Evolutionary conservation across 2,888 invertebrate genomes (phyloP), one percentile per base, ranked within the genome.

Genomic region (Campoplex capitator): DNA sequence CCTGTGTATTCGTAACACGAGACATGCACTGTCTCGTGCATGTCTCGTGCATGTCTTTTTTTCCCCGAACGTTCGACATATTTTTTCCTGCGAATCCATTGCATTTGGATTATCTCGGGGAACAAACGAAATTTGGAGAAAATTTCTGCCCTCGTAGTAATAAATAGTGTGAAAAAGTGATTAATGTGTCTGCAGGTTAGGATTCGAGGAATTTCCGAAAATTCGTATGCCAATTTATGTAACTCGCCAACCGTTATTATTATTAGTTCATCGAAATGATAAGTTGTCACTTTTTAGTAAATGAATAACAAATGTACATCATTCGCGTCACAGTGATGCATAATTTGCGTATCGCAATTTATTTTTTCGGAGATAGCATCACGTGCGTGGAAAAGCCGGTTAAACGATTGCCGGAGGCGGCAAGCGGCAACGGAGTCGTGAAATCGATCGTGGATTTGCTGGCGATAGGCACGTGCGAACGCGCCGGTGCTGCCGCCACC

Each of bases 401-500:
- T 18, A 9, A 56, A 78, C 28, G 23, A 78, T 70, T 54, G 18
- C 42, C 28, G 56, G 42, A 70, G 38, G 7, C 8, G 9, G 38
- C 6, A 38, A 45, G 7, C 8, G 9, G 38, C 6, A 38, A 45
- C 48, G 35, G 23, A 23, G 23, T 32, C 32, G 78, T 54, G 38
- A 68, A 62, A 79, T 71, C 62, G 70, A 79, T 79, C 70, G 67
- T 16, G 6, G 78, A 67, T 77, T 77, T 51, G 45, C 38, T 56
- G 74, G 35, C 56, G 23, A 35, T n/a, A 13, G 16, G 77, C 62
- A 77, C 65, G 51, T 77, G 76, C 65, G 77, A 45, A 77, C 65
- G 51, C 65, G 76, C 65, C 76, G 65, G 48, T 76, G 76, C 32
- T 35, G 56, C 32, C 67, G 16, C 35, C 67, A 16, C 35, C 38